phyloP scores from a whole-genome alignment of 2,113 vertebrate genomes.

The Carettochelys insculpta region DNA sequence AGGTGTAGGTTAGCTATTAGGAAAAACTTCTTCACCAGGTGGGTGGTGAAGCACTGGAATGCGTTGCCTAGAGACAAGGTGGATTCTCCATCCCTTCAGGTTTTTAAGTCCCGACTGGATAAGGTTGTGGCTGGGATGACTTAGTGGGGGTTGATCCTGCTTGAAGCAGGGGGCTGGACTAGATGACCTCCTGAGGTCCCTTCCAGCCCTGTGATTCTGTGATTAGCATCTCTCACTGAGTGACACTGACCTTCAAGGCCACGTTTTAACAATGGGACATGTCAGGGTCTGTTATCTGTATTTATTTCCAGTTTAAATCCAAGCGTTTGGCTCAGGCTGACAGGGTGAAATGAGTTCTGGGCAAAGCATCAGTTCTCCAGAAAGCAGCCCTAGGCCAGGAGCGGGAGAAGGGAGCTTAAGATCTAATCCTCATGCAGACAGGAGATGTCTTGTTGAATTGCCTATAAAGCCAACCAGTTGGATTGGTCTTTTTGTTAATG shows the following conservation, averaged over 20 bases:
- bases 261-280: neutral
- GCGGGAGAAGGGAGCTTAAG: neutral
- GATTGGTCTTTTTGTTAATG: neutral
- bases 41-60: too few relatives aligned
- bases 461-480: neutral
- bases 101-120: too few relatives aligned
- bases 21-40: too few relatives aligned
- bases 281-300: constrained; percentile 5
- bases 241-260: constrained; percentile 1
- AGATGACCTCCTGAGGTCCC: too few relatives aligned
- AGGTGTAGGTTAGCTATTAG: too few relatives aligned
- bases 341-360: neutral
- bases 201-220: too few relatives aligned
- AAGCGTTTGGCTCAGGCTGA: neutral
- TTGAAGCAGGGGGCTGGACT: too few relatives aligned
- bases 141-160: too few relatives aligned
- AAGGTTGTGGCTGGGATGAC: too few relatives aligned
- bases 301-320: neutral
- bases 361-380: neutral
- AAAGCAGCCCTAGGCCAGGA: neutral
- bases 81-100: too few relatives aligned
- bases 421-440: neutral
- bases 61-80: too few relatives aligned
- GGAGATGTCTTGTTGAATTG: neutral
- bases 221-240: constrained; percentile 5